phyloP scores from a whole-genome alignment of 2,113 vertebrate species.

The Odocoileus hemionus region DNA sequence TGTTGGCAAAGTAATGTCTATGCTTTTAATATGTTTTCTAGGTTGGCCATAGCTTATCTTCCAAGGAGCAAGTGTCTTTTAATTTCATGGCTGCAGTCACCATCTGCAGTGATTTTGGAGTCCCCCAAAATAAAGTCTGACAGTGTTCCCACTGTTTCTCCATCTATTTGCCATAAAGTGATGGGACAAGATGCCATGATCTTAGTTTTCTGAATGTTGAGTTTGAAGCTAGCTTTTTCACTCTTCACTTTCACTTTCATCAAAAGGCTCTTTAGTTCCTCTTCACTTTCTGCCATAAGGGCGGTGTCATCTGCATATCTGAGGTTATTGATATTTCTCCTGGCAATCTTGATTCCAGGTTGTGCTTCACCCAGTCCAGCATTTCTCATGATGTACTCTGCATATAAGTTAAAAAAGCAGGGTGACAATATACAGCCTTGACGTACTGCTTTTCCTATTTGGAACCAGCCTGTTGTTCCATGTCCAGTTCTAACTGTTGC shows the following conservation, averaged over 20 bases:
- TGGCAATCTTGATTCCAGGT: rapidly evolving
- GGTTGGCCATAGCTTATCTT: neutral
- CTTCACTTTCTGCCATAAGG: neutral
- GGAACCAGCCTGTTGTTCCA: neutral
- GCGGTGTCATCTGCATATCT: neutral
- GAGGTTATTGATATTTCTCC: neutral
- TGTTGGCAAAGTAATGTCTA: neutral
- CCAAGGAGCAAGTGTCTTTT: neutral
- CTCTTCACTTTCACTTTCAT: neutral
- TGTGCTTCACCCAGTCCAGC: neutral
- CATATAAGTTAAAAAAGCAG: neutral
- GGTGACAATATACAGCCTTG: neutral
- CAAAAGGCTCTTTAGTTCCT: neutral
- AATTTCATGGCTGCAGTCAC: neutral
- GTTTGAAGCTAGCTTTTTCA: neutral
- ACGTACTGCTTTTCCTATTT: neutral
- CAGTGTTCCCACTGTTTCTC: neutral
- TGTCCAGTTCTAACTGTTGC: neutral
- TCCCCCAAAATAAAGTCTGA: neutral
- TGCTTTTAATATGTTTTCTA: neutral
- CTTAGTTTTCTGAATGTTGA: neutral
- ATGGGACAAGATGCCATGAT: neutral
- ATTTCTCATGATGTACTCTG: neutral
- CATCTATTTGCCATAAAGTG: neutral
- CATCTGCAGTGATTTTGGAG: neutral